phyloP scores from a whole-genome alignment of 2,797 vertebrate genomes.

The Chiroxiphia lanceolata region DNA sequence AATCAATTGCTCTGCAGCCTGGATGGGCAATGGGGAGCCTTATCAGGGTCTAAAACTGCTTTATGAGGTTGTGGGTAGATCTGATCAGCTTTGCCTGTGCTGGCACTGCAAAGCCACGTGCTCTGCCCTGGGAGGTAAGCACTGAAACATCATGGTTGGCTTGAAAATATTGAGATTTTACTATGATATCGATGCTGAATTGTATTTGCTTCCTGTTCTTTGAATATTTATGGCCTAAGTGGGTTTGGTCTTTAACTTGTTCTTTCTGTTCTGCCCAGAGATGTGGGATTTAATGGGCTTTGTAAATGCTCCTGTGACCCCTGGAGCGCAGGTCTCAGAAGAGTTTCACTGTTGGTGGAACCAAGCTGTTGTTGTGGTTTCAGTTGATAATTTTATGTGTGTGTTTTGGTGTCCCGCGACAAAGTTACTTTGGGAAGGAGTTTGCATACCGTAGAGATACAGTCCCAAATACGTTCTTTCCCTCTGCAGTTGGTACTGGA shows the following conservation, averaged over 20 bases:
- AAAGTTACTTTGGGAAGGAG: neutral
- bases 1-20: neutral
- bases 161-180: neutral
- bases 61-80: neutral
- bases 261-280: neutral
- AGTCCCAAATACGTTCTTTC: neutral
- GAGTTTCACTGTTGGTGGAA: neutral
- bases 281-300: neutral
- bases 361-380: fast-evolving
- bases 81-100: neutral
- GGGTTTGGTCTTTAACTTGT: neutral
- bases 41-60: neutral
- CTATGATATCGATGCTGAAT: fast-evolving
- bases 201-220: neutral
- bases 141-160: neutral
- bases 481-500: slow-evolving; percentile 30
- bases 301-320: neutral
- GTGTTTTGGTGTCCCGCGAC: fast-evolving
- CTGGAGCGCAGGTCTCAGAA: fast-evolving
- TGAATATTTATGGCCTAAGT: neutral
- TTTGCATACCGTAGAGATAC: slow-evolving; percentile 35
- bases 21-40: neutral
- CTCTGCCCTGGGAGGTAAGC: neutral
- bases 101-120: neutral
- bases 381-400: neutral